Evolutionary conservation across 2,888 invertebrate species (phyloP), one percentile per base, ranked within the genome.

Genomic region (Halictus ligatus): DNA sequence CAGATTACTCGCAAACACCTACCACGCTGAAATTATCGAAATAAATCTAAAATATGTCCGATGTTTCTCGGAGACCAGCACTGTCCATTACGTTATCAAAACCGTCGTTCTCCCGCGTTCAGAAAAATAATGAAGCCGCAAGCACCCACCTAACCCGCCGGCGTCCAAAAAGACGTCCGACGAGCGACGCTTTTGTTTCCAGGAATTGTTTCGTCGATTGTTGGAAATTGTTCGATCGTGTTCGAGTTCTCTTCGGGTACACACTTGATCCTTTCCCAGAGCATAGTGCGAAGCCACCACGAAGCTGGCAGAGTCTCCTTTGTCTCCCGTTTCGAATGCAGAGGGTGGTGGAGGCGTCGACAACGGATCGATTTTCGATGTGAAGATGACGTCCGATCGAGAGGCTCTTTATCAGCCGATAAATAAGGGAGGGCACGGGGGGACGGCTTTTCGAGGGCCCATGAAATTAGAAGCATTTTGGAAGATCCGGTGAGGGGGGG

Each of bases 381-480:
- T 21, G 25, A 35, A 72, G 46, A 46, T 29, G 43, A 43, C 50
- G 81, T 48, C 60, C 80, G n/a, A 29, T 60, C 60, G 72, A 75
- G 43, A 13, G 46, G 35, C 7, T 75, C 58, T 67, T 84, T 46
- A 80, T 78, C 84, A 58, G 25, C 64, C 64, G 60, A 80, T 78
- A 80, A 84, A 84, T 60, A 80, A 71, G 46, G 5, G 58, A 35
- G 54, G 21, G 43, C 48, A 64, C 58, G 10, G 58, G 5, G 5
- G 60, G 54, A 18, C 18, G 60, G 48, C 54, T 48, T 76, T 29
- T 29, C 58, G 71, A 80, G 78, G 46, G 48, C 40, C 81, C 84
- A 80, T 81, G 81, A 87, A 89, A 85, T 89, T 89, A 85, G 74
- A 80, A 75, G 75, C 69, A 73, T 73, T 79, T 79, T 71, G 82